Base-by-base conservation (phyloP, 2,113 vertebrate species). In the Brachypteracias leptosomus region DNA sequence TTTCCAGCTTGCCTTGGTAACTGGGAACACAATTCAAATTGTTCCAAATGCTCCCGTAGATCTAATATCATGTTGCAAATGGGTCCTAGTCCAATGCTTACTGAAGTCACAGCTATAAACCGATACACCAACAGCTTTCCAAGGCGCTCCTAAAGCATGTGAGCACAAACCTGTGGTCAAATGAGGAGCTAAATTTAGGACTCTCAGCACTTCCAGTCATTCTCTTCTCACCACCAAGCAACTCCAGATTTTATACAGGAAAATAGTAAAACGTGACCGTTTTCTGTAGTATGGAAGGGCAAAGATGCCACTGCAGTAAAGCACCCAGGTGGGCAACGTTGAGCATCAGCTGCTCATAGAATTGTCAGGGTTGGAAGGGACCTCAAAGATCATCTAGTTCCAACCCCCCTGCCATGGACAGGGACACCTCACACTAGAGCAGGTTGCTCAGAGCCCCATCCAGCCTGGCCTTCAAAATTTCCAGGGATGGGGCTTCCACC, bases 1-100 rank as follows among this genome's bases (percentile, higher is more conserved):
- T 90, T 95, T 90, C 72, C 59, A 88, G 54, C 61, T 93, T 93
- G 65, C 88, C 62, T 76, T 79, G 63, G 82, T 65, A 95, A 93
- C 54, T 61, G 58, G 65, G 25, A 96, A 58, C 49, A 74, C 44
- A 74, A 75, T 57, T 40, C 61, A 89, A 65, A 81, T 67, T 75
- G 36, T 75, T 94, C 76, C 76, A 57, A 54, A 9, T 87, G 62
- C 70, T 93, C 61, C 72, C 75, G 31, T 13, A 88, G 83, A 75
- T 87, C 80, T 75, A 92, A 49, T 71, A 78, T 28, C 40, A 47
- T 3, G 3, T 63, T 84, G 68, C 68, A 88, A 84, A 84, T 5
- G 81, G 59, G 65, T 86, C 72, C 72, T 89, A 85, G 70, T 57
- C 75, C 88, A 94, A 57, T 4, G 40, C 54, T 84, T 74, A 88